phyloP scores from a whole-genome alignment of 2,797 vertebrate species.

The Euthynnus affinis region DNA sequence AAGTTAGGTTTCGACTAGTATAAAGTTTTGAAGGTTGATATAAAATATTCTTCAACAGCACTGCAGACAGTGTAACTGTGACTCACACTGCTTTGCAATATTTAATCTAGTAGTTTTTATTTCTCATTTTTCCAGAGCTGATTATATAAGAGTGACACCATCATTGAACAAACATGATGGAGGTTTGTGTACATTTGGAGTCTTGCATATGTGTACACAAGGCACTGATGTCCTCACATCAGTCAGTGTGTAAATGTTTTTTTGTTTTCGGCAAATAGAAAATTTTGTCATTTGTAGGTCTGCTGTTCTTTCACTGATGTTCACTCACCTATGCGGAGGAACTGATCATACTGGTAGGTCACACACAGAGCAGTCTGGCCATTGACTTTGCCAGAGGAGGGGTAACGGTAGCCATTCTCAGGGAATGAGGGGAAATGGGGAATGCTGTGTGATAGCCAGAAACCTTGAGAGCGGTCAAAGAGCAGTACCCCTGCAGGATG shows the following conservation, averaged over 20 bases:
- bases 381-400: slow-evolving; percentile 85
- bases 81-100: too few species aligned
- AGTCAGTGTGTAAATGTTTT: slow-evolving; percentile 17
- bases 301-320: slow-evolving; percentile 18
- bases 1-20: too few species aligned
- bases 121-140: not conserved
- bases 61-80: too few species aligned
- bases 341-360: slow-evolving; percentile 90
- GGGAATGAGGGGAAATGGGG: slow-evolving; percentile 91
- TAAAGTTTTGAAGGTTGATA: too few species aligned
- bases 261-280: slow-evolving; percentile 25
- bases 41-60: too few species aligned
- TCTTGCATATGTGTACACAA: not conserved
- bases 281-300: slow-evolving; percentile 13
- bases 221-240: not conserved
- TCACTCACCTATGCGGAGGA: slow-evolving; percentile 88
- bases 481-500: slow-evolving; percentile 88
- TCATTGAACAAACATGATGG: not conserved
- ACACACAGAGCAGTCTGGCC: slow-evolving; percentile 92
- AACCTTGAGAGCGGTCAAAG: slow-evolving; percentile 91
- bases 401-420: slow-evolving; percentile 90
- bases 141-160: not conserved
- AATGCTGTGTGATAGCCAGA: slow-evolving; percentile 94
- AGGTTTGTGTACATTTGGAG: not conserved
- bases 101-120: not conserved